phyloP scores from a whole-genome alignment of 2,113 vertebrate genomes.

The Mormoops blainvillei region DNA sequence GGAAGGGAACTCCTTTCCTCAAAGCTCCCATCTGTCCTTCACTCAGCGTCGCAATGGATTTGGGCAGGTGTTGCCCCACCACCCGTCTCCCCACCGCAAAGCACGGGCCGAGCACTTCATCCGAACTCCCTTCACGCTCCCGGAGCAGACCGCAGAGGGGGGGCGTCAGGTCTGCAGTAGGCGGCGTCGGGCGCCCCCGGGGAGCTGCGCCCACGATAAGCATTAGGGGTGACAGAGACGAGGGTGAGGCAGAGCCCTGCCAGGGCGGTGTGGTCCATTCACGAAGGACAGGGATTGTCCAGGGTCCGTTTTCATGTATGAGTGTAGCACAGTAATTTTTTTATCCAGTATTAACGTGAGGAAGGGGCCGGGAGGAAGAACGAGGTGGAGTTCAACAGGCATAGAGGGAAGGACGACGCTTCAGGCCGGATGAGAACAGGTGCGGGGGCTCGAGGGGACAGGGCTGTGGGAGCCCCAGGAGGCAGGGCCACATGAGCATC shows the following conservation, averaged over 20 bases:
- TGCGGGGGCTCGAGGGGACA: rapidly evolving
- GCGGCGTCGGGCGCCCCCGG: too few relatives aligned
- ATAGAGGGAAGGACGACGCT: background rate
- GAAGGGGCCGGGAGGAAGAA: background rate
- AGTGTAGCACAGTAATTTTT: background rate
- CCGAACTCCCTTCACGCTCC: background rate
- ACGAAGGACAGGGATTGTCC: rapidly evolving
- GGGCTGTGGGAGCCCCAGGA: too few relatives aligned
- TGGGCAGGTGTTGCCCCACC: too few relatives aligned
- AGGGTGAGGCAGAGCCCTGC: rapidly evolving
- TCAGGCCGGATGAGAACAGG: rapidly evolving
- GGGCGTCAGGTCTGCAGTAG: too few relatives aligned
- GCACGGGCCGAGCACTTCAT: background rate
- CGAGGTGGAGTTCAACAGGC: rapidly evolving
- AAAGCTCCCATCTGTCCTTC: rapidly evolving
- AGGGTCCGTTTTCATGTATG: too few relatives aligned
- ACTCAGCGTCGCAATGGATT: background rate
- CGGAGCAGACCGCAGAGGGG: background rate
- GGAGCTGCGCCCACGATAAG: background rate
- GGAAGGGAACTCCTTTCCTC: rapidly evolving
- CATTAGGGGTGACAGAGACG: rapidly evolving
- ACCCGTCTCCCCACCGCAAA: too few relatives aligned
- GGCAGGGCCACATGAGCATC: rapidly evolving
- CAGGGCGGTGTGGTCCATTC: background rate
- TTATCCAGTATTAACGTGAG: background rate